Evolutionary conservation across 92 coral and sea anemone species (phyloP), one percentile per base, ranked within the genome.

Genomic region (Siderastrea siderea): DNA sequence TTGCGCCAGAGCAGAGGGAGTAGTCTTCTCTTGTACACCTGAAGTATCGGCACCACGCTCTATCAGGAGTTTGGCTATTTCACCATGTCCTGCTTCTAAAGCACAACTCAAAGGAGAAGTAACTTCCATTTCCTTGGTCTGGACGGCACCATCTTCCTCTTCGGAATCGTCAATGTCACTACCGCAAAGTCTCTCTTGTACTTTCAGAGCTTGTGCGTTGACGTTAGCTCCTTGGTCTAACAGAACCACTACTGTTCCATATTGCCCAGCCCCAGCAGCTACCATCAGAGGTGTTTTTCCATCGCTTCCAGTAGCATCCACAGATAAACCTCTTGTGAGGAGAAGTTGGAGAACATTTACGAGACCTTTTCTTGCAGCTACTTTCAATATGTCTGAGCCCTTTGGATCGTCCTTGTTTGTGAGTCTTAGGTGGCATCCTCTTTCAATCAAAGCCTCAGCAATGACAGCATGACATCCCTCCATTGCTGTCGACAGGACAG

Each of bases 201-300:
- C 17, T 61, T 4, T 61, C 16, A 14, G 17, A 6, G 6, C 7
- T 6, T 61, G 14, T 61, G 17, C 83, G 63, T 82, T 70, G n/a
- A 82, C 13, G 62, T 9, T 16, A n/a, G 86, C 86, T 70, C 86
- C 86, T 13, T 45, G 78, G 1, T 82, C 86, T 52, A 82, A 44
- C 4, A 82, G 77, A 51, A 82, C 43, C 16, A 45, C 26, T 53
- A 82, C 86, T 65, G 68, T 43, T 15, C 55, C 72, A 53, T 10
- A 47, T 16, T 70, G 78, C 13, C 86, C 86, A 15, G 12, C 17
- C 7, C 68, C 58, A 2, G 86, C 78, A 3, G 86, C 86, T 16
- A 58, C 67, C 47, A 43, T 49, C 12, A 77, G 81, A 43, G 72
- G 68, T n/a, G 84, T 79, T 44, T 12, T 43, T 9, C 55, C 43